Percentiles rank a stretch among this genome's conserved stretches.
phyloP scores from a whole-genome alignment of 35 echinoderm and acorn worm species.

The Stichopus chloronotus region DNA sequence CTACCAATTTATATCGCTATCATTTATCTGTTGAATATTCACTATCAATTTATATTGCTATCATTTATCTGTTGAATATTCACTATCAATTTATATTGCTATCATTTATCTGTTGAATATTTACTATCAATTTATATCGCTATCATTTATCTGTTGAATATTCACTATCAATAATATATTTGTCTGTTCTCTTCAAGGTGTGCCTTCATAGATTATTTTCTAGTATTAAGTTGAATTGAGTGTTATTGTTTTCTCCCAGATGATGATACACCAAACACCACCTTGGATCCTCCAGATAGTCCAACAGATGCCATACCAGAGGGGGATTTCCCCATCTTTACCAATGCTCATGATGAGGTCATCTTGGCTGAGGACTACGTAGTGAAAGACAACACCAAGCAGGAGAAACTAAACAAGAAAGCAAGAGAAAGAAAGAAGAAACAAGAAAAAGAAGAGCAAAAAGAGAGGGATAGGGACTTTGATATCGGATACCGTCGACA shows the following conservation, averaged over 20 bases:
- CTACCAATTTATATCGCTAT: too few relatives aligned
- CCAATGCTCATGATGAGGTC: neutral
- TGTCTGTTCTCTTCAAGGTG: too few relatives aligned
- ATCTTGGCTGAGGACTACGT: neutral
- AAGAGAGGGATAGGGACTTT: slow-evolving; percentile 44
- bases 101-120: too few relatives aligned
- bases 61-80: too few relatives aligned
- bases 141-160: too few relatives aligned
- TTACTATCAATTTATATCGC: too few relatives aligned
- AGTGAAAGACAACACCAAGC: slow-evolving; percentile 15
- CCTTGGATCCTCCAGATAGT: neutral
- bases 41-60: too few relatives aligned
- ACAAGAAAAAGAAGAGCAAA: slow-evolving; percentile 11
- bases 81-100: too few relatives aligned
- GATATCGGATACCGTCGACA: slow-evolving; percentile 31
- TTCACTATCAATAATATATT: too few relatives aligned
- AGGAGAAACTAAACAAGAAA: neutral
- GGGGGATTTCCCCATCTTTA: neutral
- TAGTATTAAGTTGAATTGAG: neutral
- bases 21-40: too few relatives aligned
- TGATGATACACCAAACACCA: slow-evolving; percentile 5
- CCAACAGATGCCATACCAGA: neutral
- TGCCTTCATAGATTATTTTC: too few relatives aligned
- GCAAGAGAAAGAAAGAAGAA: neutral
- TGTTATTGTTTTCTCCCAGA: neutral